Evolutionary conservation across 2,888 invertebrate species (phyloP).

Genomic region (Sinhomidia bicolor): DNA sequence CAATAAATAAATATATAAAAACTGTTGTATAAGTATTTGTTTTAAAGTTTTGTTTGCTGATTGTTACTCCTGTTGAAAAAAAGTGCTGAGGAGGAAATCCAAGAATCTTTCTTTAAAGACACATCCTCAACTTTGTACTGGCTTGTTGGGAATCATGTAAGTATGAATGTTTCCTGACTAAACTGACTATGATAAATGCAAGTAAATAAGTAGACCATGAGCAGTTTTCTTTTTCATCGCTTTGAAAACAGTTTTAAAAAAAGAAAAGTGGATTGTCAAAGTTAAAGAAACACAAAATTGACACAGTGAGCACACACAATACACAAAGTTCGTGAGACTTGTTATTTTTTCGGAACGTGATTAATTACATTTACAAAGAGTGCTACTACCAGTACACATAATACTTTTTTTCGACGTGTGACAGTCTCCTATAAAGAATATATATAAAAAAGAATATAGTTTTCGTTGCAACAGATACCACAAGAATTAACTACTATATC

Average conservation of each 20-base stretch:
- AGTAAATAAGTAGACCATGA: neutral
- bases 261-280: conserved; percentile 15
- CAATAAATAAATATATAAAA: neutral
- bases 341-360: conserved; percentile 53
- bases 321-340: conserved; percentile 13
- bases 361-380: conserved; percentile 40
- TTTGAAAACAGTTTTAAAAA: conserved; percentile 12
- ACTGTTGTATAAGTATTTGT: neutral
- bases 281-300: conserved; percentile 17
- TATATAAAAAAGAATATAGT: neutral
- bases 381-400: conserved; percentile 4
- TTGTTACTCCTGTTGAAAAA: neutral
- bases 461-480: conserved; percentile 22
- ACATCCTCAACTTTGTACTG: conserved; percentile 52
- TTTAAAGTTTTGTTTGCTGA: neutral
- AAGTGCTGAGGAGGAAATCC: neutral
- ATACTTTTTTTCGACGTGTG: conserved; percentile 20
- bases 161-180: conserved; percentile 38
- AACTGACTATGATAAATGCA: conserved; percentile 15
- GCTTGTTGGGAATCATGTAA: conserved; percentile 63
- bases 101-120: neutral
- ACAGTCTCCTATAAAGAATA: conserved; percentile 20
- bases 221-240: neutral
- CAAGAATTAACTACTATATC: conserved; percentile 14
- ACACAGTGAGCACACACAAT: neutral